phyloP scores from a whole-genome alignment of 2,113 vertebrate genomes.

The Serilophus lunatus region DNA sequence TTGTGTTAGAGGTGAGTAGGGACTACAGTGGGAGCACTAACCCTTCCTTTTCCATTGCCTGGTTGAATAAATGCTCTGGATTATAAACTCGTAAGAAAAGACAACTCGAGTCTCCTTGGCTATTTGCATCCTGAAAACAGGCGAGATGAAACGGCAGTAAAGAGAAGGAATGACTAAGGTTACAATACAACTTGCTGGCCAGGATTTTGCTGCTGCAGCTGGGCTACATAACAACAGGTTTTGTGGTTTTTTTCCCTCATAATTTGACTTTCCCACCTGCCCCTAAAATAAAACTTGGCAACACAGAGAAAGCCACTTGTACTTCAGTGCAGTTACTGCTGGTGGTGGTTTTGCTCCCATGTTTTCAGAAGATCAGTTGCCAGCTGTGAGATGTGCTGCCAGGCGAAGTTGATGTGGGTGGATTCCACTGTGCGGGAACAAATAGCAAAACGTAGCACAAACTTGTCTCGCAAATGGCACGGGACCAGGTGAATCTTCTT shows the following conservation, averaged over 20 bases:
- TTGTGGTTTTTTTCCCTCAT: not conserved
- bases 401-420: slow-evolving; percentile 81
- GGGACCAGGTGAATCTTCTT: slow-evolving; percentile 92
- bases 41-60: not conserved
- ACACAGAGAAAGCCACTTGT: not conserved
- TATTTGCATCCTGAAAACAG: not conserved
- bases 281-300: slow-evolving; percentile 21
- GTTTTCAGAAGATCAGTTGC: slow-evolving; percentile 75
- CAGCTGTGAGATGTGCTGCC: slow-evolving; percentile 84
- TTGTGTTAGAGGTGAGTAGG: not conserved
- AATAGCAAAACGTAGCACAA: slow-evolving; percentile 89
- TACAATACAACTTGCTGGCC: not conserved
- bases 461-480: slow-evolving; percentile 79
- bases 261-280: not conserved
- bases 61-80: not conserved
- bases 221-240: not conserved
- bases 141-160: not conserved
- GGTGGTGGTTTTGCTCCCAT: slow-evolving; percentile 4
- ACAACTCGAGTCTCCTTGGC: not conserved
- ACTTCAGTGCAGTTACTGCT: not conserved
- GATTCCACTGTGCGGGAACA: slow-evolving; percentile 82
- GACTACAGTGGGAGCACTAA: not conserved
- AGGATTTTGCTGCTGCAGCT: slow-evolving; percentile 6
- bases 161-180: not conserved
- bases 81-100: not conserved